Conservation (phyloP, 2,888 invertebrate species). For the Gastrophysa polygoni region DNA sequence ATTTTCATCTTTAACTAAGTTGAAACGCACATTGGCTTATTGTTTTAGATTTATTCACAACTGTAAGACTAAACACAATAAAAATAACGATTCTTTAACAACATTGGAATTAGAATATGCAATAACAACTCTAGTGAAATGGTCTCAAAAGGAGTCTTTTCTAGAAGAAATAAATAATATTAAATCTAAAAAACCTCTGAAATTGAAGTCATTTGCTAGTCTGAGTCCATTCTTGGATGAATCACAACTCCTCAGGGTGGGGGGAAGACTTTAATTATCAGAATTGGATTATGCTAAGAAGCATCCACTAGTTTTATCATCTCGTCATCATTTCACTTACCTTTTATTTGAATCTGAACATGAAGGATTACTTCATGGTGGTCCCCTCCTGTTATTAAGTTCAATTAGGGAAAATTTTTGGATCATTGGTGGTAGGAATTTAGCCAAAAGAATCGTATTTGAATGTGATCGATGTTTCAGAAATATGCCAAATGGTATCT, state of each 20-base stretch:
- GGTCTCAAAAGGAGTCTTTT: constrained; percentile 7
- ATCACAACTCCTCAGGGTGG: constrained; percentile 12
- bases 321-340: constrained; percentile 9
- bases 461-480: constrained; percentile 18
- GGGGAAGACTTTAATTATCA: constrained; percentile 10
- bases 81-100: neutral
- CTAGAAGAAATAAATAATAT: constrained; percentile 2
- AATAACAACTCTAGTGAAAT: neutral
- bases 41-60: constrained; percentile 1
- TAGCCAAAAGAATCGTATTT: constrained; percentile 11
- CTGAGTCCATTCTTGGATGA: constrained; percentile 3
- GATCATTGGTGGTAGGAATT: constrained; percentile 16
- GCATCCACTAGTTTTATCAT: constrained; percentile 12
- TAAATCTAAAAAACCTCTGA: neutral
- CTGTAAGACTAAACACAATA: neutral
- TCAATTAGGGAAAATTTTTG: constrained; percentile 20
- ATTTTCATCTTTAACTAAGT: neutral
- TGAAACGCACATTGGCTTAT: neutral
- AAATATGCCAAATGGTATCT: constrained; percentile 11
- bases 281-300: constrained; percentile 11
- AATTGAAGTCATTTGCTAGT: neutral
- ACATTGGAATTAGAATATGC: neutral
- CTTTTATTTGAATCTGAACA: constrained; percentile 11
- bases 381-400: constrained; percentile 10
- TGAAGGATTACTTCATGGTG: constrained; percentile 12